Percentiles rank a stretch among this genome's conserved stretches.
Conservation (phyloP, 2,888 invertebrate species). For the Drosophila koepferae region DNA sequence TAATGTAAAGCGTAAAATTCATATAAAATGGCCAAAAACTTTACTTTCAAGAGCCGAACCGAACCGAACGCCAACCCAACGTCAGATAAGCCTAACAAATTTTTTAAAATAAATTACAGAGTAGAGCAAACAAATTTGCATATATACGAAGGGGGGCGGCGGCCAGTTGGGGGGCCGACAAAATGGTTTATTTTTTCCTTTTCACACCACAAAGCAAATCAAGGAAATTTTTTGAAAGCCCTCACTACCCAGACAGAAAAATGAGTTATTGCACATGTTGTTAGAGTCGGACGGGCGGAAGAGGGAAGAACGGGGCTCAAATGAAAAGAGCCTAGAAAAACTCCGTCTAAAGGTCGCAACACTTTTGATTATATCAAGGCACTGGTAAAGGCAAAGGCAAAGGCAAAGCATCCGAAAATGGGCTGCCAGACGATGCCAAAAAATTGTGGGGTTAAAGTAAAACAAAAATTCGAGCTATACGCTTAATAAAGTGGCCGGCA, state of each 20-base stretch:
- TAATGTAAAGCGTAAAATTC: conserved; percentile 15
- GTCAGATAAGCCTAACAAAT: conserved; percentile 80
- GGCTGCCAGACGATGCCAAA: conserved; percentile 57
- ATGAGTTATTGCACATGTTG: conserved; percentile 77
- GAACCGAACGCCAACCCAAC: conserved; percentile 44
- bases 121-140: conserved; percentile 80
- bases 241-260: conserved; percentile 56
- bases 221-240: conserved; percentile 73
- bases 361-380: conserved; percentile 78
- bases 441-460: conserved; percentile 36
- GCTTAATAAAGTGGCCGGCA: conserved; percentile 74
- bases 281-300: not conserved
- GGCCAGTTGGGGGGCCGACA: conserved; percentile 27
- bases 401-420: conserved; percentile 39
- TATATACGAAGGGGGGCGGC: conserved; percentile 50
- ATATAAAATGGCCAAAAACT: conserved; percentile 54
- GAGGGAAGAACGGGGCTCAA: not conserved
- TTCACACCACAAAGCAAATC: conserved; percentile 80
- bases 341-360: conserved; percentile 64
- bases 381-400: conserved; percentile 31
- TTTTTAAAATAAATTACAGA: conserved; percentile 80
- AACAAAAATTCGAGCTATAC: conserved; percentile 64
- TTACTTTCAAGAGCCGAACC: conserved; percentile 49
- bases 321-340: conserved; percentile 38
- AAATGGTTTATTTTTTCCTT: conserved; percentile 55